Evolutionary conservation across 2,797 vertebrate species (phyloP), one percentile per base, ranked within the genome.

Genomic region (Austrolebias charrua): DNA sequence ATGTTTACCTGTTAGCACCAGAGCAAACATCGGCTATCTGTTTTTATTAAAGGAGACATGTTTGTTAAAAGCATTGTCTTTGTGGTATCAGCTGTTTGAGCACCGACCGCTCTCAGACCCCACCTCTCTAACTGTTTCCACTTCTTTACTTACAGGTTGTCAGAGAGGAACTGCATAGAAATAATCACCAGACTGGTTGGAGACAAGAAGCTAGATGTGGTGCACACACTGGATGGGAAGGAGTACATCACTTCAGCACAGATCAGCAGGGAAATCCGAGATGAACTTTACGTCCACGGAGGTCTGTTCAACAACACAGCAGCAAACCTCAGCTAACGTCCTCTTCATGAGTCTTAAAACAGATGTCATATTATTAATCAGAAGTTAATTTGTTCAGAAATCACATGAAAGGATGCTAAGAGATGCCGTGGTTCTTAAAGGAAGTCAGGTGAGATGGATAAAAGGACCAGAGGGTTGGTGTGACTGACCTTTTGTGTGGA

Each of bases 121-220:
- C 35, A 10, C 11, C 11, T 3, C 19, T 1, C 47, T 33, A 33
- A 45, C 4, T 20, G 45, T 14, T 24, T 20, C 24, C 3, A 12
- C 4, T 29, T 16, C 1, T n/a, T 10, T 51, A 24, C 24, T 13
- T 18, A 18, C 74, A 98, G 96, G 31, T 81, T 99, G 42, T 98
- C 97, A 0, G 97, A 99, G 74, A 93, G 96, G 66, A 98, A 98
- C 51, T 98, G 96, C 79, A 96, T 99, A 73, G 97, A 99, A 83
- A 97, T 99, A 6, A 95, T 99, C 40, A 84, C 91, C 12, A 98
- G 96, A 60, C 71, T 99, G 69, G 92, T 98, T 1, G 91, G 93
- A 6, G 95, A 98, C 14, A 97, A 95, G 84, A 94, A 95, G 78
- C 71, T 99, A 84, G 96, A 98, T 54, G 96, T 99, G 64, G 94